Evolutionary conservation across 2,113 vertebrate genomes (phyloP).

Genomic region (Marmota flaviventris): DNA sequence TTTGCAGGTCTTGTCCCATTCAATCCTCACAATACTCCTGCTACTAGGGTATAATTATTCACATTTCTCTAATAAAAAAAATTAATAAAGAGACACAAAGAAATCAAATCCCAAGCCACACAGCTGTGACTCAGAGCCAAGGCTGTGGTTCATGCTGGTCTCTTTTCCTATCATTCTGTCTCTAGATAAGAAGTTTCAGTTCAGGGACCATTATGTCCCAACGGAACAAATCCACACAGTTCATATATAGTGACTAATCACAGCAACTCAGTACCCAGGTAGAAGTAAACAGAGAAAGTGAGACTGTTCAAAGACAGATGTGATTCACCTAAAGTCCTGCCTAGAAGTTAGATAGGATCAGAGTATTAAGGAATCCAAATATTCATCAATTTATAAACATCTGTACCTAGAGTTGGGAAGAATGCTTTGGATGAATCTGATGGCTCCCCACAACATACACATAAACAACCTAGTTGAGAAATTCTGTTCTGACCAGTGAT

Average conservation of each 20-base stretch:
- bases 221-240: neutral
- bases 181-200: neutral
- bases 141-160: fast-evolving
- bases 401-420: neutral
- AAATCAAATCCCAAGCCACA: neutral
- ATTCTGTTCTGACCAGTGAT: neutral
- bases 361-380: neutral
- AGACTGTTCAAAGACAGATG: neutral
- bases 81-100: neutral
- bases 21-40: neutral
- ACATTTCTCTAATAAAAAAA: neutral
- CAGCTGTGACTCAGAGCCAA: neutral
- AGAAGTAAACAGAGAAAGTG: neutral
- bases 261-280: neutral
- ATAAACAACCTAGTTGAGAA: neutral
- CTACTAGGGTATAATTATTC: neutral
- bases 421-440: neutral
- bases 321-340: neutral
- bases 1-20: neutral
- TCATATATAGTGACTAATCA: neutral
- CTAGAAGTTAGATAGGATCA: neutral
- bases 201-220: fast-evolving
- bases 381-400: neutral
- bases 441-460: neutral
- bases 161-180: neutral